phyloP scores from a whole-genome alignment of 2,797 vertebrate genomes.

The Hydrophis major region DNA sequence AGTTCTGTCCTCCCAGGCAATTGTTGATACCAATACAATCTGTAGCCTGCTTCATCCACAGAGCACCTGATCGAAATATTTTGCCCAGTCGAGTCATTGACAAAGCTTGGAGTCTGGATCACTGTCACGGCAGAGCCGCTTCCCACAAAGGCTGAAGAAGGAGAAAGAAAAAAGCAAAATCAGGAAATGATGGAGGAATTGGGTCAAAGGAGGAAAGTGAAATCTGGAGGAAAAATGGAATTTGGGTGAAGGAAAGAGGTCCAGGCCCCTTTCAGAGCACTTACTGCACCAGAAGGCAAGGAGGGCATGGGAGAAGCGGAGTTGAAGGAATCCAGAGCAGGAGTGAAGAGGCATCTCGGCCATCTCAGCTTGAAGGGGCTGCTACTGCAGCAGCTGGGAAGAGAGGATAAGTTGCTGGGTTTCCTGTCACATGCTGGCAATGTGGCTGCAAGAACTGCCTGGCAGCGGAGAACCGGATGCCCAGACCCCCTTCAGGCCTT shows the following conservation, averaged over 20 bases:
- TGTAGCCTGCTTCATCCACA: neutral
- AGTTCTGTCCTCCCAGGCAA: neutral
- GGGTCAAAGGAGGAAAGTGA: neutral
- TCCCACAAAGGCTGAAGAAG: neutral
- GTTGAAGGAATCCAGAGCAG: neutral
- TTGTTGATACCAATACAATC: conserved; percentile 1
- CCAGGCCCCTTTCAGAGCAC: neutral
- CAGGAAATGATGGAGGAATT: neutral
- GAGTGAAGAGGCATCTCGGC: neutral
- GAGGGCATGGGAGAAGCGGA: too few species aligned
- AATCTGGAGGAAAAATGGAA: neutral
- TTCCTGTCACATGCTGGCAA: neutral
- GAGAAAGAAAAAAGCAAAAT: neutral
- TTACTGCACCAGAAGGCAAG: neutral
- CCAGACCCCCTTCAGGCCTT: too few species aligned
- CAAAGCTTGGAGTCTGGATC: neutral
- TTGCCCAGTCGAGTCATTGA: neutral
- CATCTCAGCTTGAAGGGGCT: neutral
- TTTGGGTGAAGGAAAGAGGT: neutral
- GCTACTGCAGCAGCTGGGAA: neutral
- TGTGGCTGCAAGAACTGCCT: neutral
- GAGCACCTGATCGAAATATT: neutral
- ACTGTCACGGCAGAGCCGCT: neutral
- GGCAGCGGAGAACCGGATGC: neutral
- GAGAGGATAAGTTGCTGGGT: neutral